These are phyloP conservation scores for Poeciliopsis prolifica DNA, from an alignment of 2,113 vertebrate genomes.

Conservation along the genomic window DNA sequence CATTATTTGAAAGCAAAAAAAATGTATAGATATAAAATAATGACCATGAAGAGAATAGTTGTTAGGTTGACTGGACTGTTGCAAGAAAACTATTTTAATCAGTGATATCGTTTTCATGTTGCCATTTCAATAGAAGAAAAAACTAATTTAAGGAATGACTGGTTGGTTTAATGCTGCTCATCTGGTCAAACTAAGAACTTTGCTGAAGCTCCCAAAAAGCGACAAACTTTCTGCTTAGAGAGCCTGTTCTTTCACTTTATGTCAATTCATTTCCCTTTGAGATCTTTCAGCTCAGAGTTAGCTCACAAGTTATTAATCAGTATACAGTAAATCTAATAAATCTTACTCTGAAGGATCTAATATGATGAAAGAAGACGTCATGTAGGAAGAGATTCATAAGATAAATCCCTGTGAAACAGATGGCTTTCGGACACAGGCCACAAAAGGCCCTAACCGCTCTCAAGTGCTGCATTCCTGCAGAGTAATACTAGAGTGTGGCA, in stretches of 20 bases:
- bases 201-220: neutral
- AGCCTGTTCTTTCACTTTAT: slow-evolving; percentile 8
- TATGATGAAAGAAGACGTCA: neutral
- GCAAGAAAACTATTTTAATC: neutral
- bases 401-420: slow-evolving; percentile 17
- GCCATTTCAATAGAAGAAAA: too few relatives aligned
- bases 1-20: neutral
- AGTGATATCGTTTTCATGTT: too few relatives aligned
- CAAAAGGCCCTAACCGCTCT: slow-evolving; percentile 41
- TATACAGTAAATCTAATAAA: neutral
- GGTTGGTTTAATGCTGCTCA: too few relatives aligned
- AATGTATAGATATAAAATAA: neutral
- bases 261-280: slow-evolving; percentile 1
- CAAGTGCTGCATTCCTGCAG: slow-evolving; percentile 59
- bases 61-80: neutral
- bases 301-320: too few relatives aligned
- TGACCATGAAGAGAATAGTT: neutral
- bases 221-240: neutral
- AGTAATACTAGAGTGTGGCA: slow-evolving; percentile 71
- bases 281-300: neutral
- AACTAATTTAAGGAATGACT: too few relatives aligned
- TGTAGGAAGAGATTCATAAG: slow-evolving; percentile 1
- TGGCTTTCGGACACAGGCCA: slow-evolving; percentile 12
- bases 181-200: too few relatives aligned
- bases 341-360: neutral